Conservation (phyloP, 2,113 vertebrate species). For the Apodemus sylvaticus region DNA sequence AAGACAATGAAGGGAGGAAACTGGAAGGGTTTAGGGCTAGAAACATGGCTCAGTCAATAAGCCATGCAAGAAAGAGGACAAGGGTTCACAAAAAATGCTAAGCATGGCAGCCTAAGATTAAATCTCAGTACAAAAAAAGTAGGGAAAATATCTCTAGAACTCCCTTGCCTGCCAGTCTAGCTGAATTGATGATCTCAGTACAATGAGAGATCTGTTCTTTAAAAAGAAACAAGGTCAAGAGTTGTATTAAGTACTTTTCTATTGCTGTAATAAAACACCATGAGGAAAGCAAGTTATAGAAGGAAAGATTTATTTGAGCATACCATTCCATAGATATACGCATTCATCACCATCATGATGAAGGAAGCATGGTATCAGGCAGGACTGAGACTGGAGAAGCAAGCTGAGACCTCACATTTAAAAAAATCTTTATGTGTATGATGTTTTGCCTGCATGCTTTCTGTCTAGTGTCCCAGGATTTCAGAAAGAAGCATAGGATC, state of each 20-base stretch:
- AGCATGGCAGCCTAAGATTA: not conserved
- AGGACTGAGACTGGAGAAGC: not conserved
- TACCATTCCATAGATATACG: not conserved
- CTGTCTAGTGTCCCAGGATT: not conserved
- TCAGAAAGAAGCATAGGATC: not conserved
- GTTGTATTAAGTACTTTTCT: not conserved
- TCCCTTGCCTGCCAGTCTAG: not conserved
- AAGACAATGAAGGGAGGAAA: too few species aligned
- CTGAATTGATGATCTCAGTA: not conserved
- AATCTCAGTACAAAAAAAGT: not conserved
- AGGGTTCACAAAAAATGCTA: not conserved
- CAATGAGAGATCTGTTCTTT: not conserved
- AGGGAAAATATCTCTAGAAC: not conserved
- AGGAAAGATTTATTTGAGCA: not conserved
- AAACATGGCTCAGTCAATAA: not conserved
- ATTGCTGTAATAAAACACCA: not conserved
- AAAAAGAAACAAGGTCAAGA: not conserved
- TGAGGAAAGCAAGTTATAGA: not conserved
- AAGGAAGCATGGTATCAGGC: not conserved
- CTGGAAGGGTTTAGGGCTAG: not conserved
- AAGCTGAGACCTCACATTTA: not conserved
- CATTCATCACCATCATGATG: not conserved
- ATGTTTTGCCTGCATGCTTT: not conserved
- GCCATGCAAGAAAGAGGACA: not conserved
- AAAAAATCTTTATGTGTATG: not conserved